phyloP scores from a whole-genome alignment of 2,797 vertebrate genomes.

The Poeciliopsis infans region DNA sequence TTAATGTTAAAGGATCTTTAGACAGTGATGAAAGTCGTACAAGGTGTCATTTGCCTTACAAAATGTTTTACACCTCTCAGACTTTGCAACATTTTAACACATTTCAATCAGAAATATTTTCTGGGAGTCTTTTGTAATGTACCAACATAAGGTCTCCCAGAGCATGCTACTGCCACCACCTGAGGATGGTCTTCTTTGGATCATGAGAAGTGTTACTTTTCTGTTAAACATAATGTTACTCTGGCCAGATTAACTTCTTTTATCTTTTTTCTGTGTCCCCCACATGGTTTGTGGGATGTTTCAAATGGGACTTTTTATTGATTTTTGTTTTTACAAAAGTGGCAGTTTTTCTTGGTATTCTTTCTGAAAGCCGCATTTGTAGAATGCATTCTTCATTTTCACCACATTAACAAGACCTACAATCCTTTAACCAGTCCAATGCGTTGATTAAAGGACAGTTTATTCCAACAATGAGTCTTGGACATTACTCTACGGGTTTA shows the following conservation, averaged over 20 bases:
- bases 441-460: conserved; percentile 50
- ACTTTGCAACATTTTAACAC: not conserved
- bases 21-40: conserved; percentile 60
- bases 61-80: conserved; percentile 8
- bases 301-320: not conserved
- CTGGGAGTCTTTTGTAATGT: not conserved
- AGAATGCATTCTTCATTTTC: not conserved
- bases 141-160: not conserved
- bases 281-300: not conserved
- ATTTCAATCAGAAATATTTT: not conserved
- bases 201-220: not conserved
- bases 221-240: not conserved
- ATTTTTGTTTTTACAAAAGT: not conserved
- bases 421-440: conserved; percentile 32
- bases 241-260: not conserved
- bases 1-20: conserved; percentile 41
- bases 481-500: conserved; percentile 35
- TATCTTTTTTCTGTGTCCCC: not conserved
- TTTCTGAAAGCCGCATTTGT: not conserved
- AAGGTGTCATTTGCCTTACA: conserved; percentile 62
- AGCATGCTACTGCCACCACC: not conserved
- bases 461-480: conserved; percentile 39
- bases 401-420: conserved; percentile 36
- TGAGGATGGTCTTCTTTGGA: not conserved
- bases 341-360: not conserved